A percentile compares a stretch with the other conserved stretches of the same genome.
Evolutionary conservation across 2,113 vertebrate genomes (phyloP).

Genomic region (Zingel zingel): DNA sequence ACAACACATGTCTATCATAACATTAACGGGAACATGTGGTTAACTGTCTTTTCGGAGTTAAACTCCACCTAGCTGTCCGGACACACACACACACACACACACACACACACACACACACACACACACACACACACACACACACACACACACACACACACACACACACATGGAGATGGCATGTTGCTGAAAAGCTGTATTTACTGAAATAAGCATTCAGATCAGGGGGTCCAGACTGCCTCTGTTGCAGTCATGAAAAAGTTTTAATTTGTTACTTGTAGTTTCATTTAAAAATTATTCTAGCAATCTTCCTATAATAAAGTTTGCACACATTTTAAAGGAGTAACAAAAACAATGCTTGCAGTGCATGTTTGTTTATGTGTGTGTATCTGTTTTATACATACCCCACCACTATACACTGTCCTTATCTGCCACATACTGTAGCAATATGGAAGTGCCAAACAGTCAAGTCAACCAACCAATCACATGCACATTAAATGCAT

Average conservation of each 20-base stretch:
- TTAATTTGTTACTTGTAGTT: not conserved
- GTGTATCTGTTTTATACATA: not conserved
- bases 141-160: too few species aligned
- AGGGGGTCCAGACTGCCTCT: too few species aligned
- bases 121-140: too few species aligned
- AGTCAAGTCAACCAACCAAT: constrained; percentile 1
- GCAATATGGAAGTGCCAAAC: constrained; percentile 15
- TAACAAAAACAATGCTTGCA: not conserved
- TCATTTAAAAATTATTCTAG: not conserved
- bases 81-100: too few species aligned
- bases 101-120: too few species aligned
- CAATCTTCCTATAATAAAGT: not conserved
- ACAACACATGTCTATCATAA: too few species aligned
- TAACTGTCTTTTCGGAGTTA: too few species aligned
- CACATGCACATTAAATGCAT: not conserved
- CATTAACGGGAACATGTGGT: too few species aligned
- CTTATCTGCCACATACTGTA: constrained; percentile 28
- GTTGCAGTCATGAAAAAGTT: not conserved
- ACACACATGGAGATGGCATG: not conserved
- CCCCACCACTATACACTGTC: not conserved
- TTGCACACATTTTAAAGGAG: not conserved
- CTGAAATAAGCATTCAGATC: not conserved
- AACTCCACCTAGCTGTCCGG: too few species aligned
- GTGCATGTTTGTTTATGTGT: not conserved
- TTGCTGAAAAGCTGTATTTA: not conserved